Conservation (phyloP, 2,113 vertebrate species). For the Pica pica region DNA sequence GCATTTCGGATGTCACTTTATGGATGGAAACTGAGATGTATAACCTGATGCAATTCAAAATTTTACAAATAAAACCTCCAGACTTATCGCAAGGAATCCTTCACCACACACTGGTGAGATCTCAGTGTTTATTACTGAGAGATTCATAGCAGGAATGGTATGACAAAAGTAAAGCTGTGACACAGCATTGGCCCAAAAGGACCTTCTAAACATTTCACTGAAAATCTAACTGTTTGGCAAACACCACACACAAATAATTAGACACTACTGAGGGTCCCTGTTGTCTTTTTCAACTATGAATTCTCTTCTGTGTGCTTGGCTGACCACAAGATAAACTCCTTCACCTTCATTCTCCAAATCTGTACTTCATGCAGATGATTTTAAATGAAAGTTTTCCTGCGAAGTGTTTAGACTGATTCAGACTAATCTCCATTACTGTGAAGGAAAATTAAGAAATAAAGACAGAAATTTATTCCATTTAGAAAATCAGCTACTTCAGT, state of each 20-base stretch:
- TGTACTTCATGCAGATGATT: not conserved
- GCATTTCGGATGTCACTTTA: not conserved
- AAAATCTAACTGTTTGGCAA: not conserved
- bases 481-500: not conserved
- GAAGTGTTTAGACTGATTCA: not conserved
- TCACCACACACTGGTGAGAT: not conserved
- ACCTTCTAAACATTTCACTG: not conserved
- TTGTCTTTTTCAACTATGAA: not conserved
- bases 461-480: not conserved
- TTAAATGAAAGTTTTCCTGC: not conserved
- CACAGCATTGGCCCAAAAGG: not conserved
- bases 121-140: not conserved
- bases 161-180: not conserved
- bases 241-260: not conserved
- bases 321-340: not conserved
- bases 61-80: not conserved
- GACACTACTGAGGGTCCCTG: not conserved
- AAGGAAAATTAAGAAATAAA: not conserved
- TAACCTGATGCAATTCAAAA: not conserved
- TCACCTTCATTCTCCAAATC: not conserved
- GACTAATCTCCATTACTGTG: not conserved
- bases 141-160: not conserved
- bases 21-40: not conserved
- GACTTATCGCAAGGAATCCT: not conserved
- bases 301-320: not conserved